Evolutionary conservation across 2,888 invertebrate species (phyloP).

Genomic region (Brachycybe producta): DNA sequence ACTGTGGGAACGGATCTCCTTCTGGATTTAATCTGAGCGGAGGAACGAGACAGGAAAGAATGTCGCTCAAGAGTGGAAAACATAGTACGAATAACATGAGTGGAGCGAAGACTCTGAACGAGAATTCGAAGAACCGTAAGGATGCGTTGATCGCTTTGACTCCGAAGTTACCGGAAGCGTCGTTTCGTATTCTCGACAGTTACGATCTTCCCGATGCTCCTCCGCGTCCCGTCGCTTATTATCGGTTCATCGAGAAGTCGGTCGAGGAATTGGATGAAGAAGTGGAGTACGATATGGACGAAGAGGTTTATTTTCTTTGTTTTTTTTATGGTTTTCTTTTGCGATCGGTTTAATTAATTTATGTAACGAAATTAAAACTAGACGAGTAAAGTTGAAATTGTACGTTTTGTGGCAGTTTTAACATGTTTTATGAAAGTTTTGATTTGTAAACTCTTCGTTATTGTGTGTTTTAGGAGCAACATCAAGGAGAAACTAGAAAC

Average conservation of each 20-base stretch:
- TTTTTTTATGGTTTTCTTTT: slow-evolving; percentile 23
- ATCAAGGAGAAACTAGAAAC: too few relatives aligned
- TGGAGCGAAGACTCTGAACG: background rate
- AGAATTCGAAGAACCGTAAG: slow-evolving; percentile 22
- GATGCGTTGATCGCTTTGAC: slow-evolving; percentile 20
- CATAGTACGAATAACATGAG: background rate
- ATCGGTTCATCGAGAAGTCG: slow-evolving; percentile 81
- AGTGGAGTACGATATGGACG: slow-evolving; percentile 93
- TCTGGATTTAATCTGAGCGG: too few relatives aligned
- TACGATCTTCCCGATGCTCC: slow-evolving; percentile 73
- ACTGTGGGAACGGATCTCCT: too few relatives aligned
- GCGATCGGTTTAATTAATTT: background rate
- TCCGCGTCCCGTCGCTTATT: slow-evolving; percentile 72
- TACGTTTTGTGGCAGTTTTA: too few relatives aligned
- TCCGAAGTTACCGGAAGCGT: slow-evolving; percentile 52
- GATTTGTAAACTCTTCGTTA: too few relatives aligned
- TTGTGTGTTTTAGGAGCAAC: too few relatives aligned
- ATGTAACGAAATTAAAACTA: background rate
- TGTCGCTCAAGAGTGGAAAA: background rate
- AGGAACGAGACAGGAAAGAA: background rate
- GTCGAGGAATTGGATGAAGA: slow-evolving; percentile 86
- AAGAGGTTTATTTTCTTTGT: too few relatives aligned
- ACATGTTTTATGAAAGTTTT: too few relatives aligned
- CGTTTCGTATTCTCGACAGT: slow-evolving; percentile 55
- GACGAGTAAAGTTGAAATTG: background rate